Conservation (phyloP, 1,140 invertebrate species). For the Trachymyrmex septentrionalis region DNA sequence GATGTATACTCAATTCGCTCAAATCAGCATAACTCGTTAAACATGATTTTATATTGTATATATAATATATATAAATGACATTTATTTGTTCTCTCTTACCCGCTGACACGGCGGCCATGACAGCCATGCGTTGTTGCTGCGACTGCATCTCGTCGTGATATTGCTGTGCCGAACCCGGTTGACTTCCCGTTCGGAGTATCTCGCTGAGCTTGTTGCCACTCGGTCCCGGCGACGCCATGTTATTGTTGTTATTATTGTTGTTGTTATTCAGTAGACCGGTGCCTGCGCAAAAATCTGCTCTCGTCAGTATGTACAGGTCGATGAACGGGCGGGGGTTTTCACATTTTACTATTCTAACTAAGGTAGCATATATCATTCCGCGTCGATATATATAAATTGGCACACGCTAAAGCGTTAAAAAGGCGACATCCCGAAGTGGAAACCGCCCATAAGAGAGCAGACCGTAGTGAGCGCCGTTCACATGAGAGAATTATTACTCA, state of each 20-base stretch:
- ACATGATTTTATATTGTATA: too few species aligned
- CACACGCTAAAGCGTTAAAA: constrained; percentile 53
- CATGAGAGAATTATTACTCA: constrained; percentile 73
- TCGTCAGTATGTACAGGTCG: constrained; percentile 79
- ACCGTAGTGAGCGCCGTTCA: constrained; percentile 54
- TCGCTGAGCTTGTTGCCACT: constrained; percentile 90
- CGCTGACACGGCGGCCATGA: constrained; percentile 90
- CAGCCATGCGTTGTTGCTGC: constrained; percentile 91
- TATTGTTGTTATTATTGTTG: constrained; percentile 91
- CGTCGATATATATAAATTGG: constrained; percentile 18
- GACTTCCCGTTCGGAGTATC: constrained; percentile 88
- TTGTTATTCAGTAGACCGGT: constrained; percentile 88
- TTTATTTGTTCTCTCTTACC: constrained; percentile 82
- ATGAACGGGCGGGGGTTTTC: constrained; percentile 2
- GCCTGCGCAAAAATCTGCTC: constrained; percentile 86
- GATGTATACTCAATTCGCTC: too few species aligned
- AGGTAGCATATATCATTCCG: constrained; percentile 38
- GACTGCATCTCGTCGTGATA: constrained; percentile 91
- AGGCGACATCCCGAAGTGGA: constrained; percentile 42
- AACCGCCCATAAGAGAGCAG: constrained; percentile 34
- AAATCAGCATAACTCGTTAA: too few species aligned
- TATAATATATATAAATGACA: too few species aligned
- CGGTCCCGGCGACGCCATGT: constrained; percentile 86
- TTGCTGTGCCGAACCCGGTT: constrained; percentile 87
- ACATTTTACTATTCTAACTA: constrained; percentile 50